These are phyloP conservation scores for Drosophila yakuba DNA, from an alignment of 1,140 invertebrate genomes.

Conservation along the genomic window DNA sequence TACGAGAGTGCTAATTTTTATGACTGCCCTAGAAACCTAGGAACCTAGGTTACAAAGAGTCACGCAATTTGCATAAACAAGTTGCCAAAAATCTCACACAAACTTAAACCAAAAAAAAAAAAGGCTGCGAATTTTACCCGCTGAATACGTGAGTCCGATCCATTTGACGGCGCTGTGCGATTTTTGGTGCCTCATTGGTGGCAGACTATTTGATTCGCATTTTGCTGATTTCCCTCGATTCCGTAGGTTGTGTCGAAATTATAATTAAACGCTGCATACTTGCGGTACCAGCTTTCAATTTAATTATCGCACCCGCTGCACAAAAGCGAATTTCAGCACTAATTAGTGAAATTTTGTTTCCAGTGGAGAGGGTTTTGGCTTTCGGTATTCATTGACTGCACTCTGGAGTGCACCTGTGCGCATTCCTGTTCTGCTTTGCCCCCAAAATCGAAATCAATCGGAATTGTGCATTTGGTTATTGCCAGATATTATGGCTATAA, in stretches of 20 bases:
- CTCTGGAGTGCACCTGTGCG: constrained; percentile 25
- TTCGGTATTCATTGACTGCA: constrained; percentile 43
- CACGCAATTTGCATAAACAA: constrained; percentile 59
- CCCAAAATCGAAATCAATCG: constrained; percentile 32
- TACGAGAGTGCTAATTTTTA: constrained; percentile 21
- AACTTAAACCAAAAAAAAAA: constrained; percentile 12
- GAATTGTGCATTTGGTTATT: constrained; percentile 19
- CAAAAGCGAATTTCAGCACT: constrained; percentile 69
- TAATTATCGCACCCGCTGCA: constrained; percentile 62
- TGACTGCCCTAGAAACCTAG: neutral
- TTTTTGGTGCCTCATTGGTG: constrained; percentile 26
- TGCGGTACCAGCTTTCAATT: constrained; percentile 64
- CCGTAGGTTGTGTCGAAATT: constrained; percentile 24
- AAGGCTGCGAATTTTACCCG: constrained; percentile 12
- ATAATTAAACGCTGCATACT: constrained; percentile 77
- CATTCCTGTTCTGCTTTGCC: constrained; percentile 1
- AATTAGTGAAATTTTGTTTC: constrained; percentile 68
- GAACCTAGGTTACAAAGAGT: constrained; percentile 1
- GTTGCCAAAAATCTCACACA: constrained; percentile 39
- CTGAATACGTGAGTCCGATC: constrained; percentile 36
- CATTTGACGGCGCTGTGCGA: constrained; percentile 34
- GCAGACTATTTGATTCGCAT: constrained; percentile 17
- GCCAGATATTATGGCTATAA: constrained; percentile 14
- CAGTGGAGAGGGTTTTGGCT: constrained; percentile 8
- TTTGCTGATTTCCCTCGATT: constrained; percentile 21